phyloP scores from a whole-genome alignment of 1,140 invertebrate species.

The Cotesia glomerata region DNA sequence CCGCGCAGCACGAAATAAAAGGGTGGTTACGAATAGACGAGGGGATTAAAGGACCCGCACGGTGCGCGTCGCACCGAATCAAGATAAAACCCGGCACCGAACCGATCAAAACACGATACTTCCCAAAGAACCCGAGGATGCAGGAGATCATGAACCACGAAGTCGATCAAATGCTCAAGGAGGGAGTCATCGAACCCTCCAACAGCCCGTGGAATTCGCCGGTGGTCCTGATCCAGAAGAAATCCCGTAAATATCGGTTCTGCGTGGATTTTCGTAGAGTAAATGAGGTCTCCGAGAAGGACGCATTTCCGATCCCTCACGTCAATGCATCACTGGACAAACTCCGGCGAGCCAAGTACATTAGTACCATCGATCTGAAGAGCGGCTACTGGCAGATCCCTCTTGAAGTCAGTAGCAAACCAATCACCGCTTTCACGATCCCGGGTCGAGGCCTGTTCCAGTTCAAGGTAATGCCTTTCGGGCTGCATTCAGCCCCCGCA shows the following conservation, averaged over 20 bases:
- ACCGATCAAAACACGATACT: conserved; percentile 47
- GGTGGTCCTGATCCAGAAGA: not conserved
- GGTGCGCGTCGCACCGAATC: conserved; percentile 41
- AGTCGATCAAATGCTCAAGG: not conserved
- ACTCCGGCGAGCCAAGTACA: conserved; percentile 48
- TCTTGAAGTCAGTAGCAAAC: conserved; percentile 19
- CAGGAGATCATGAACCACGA: not conserved
- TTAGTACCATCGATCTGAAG: conserved; percentile 47
- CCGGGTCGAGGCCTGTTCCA: conserved; percentile 39
- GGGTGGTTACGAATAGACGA: not conserved
- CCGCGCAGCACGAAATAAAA: too few relatives aligned
- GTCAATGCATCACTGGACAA: conserved; percentile 59
- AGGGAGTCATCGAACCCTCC: not conserved
- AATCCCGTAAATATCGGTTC: conserved; percentile 43
- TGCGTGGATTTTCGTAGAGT: conserved; percentile 59
- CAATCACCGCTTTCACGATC: conserved; percentile 29
- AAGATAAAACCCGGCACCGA: conserved; percentile 31
- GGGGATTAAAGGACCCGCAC: not conserved
- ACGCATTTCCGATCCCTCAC: conserved; percentile 59
- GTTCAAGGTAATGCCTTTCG: conserved; percentile 50
- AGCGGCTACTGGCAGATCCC: conserved; percentile 33
- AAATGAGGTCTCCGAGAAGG: conserved; percentile 55
- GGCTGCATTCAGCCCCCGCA: conserved; percentile 41
- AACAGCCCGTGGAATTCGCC: not conserved
- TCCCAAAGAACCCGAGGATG: conserved; percentile 35